Conservation (phyloP, 2,113 vertebrate species). For the Corynorhinus townsendii region DNA sequence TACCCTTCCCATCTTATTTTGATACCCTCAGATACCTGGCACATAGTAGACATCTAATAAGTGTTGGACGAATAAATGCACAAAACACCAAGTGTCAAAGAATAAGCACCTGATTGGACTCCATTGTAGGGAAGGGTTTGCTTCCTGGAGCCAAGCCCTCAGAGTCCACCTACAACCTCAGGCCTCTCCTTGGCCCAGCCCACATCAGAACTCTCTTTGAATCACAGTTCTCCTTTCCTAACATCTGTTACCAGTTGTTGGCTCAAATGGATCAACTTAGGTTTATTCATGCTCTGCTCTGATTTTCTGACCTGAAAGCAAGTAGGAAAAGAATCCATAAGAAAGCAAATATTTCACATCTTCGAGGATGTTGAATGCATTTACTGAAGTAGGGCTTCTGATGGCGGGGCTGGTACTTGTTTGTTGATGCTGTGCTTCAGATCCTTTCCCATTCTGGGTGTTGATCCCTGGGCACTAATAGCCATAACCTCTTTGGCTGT, state of each 20-base stretch:
- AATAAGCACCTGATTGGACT: rapidly evolving
- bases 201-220: rapidly evolving
- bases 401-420: neutral
- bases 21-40: neutral
- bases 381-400: neutral
- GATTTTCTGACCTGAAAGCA: neutral
- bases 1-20: neutral
- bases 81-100: neutral
- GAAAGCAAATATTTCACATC: neutral
- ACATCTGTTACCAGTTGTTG: rapidly evolving
- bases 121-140: neutral
- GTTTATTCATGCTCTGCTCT: neutral
- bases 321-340: neutral
- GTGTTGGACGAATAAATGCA: neutral
- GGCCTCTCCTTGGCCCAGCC: neutral
- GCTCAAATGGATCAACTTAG: neutral
- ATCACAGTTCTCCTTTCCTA: neutral
- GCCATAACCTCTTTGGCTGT: no score
- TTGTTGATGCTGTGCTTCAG: neutral
- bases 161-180: neutral
- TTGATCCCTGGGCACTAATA: neutral
- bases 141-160: neutral
- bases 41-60: neutral
- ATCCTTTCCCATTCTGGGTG: rapidly evolving
- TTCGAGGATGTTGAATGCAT: neutral